These are phyloP conservation scores for Deroplatys truncata DNA, from an alignment of 2,888 invertebrate species.

Conservation along the genomic window DNA sequence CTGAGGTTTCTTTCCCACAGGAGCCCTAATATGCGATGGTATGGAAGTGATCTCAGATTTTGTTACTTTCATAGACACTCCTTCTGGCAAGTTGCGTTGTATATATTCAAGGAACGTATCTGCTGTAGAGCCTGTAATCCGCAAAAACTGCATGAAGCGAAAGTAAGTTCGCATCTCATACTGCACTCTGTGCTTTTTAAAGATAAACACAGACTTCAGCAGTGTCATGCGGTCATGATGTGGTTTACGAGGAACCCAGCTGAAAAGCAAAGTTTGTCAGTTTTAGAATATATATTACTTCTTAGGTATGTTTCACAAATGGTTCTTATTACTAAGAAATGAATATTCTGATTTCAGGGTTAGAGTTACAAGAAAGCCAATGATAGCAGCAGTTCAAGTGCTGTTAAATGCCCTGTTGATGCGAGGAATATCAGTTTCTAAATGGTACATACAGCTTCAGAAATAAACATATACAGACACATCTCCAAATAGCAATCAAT, in stretches of 20 bases:
- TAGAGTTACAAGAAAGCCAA: no score
- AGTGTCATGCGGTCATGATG: slow-evolving; percentile 74
- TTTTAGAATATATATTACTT: no score
- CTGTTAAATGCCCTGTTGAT: no score
- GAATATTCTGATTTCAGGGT: no score
- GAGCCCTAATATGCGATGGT: slow-evolving; percentile 20
- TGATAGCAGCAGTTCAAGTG: no score
- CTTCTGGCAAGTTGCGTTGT: slow-evolving; percentile 95
- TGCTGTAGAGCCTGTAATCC: slow-evolving; percentile 91
- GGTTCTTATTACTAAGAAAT: no score
- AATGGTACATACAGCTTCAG: no score
- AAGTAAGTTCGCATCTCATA: slow-evolving; percentile 95
- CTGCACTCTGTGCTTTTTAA: slow-evolving; percentile 91
- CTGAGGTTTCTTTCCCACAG: not conserved
- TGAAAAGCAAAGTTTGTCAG: slow-evolving; percentile 43
- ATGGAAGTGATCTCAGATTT: slow-evolving; percentile 51
- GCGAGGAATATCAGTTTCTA: no score
- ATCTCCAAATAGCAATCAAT: no score
- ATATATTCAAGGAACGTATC: slow-evolving; percentile 95
- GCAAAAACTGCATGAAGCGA: slow-evolving; percentile 73
- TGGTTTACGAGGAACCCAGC: slow-evolving; percentile 69
- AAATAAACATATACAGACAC: no score
- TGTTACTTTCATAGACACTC: slow-evolving; percentile 87
- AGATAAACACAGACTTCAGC: slow-evolving; percentile 82
- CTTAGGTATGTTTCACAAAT: no score